A percentile compares a stretch with the other conserved stretches of the same genome.
Conservation (phyloP, 2,888 invertebrate species). For the Ramazzottius varieornatus region DNA sequence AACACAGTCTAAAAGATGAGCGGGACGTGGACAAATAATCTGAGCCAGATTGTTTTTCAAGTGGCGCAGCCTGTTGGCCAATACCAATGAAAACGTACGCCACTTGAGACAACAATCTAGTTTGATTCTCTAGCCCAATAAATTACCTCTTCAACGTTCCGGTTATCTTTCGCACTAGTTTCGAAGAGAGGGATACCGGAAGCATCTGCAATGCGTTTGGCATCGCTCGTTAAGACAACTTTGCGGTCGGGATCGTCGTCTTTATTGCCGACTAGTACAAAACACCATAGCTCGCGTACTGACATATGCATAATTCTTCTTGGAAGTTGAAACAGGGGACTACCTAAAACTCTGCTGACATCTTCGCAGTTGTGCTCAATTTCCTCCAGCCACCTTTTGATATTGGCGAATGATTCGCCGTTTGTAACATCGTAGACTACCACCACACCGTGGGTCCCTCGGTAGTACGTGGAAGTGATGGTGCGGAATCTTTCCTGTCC, state of each 20-base stretch:
- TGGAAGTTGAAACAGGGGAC: too few relatives aligned
- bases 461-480: slow-evolving; percentile 93
- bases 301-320: too few relatives aligned
- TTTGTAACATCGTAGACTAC: slow-evolving; percentile 97
- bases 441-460: slow-evolving; percentile 96
- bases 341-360: slow-evolving; percentile 84
- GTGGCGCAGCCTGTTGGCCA: not conserved
- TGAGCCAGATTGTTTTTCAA: not conserved
- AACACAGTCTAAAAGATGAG: not conserved
- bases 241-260: slow-evolving; percentile 78
- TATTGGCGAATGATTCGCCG: slow-evolving; percentile 95
- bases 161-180: slow-evolving; percentile 94
- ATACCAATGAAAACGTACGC: not conserved
- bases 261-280: slow-evolving; percentile 60
- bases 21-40: not conserved
- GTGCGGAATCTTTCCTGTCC: slow-evolving; percentile 91
- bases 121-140: slow-evolving; percentile 16
- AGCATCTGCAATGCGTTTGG: slow-evolving; percentile 79
- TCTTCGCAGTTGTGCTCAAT: slow-evolving; percentile 99
- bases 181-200: slow-evolving; percentile 92
- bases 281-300: too few relatives aligned
- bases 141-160: slow-evolving; percentile 81
- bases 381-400: slow-evolving; percentile 93
- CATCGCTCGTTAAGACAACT: slow-evolving; percentile 87
- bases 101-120: too few relatives aligned